Base-by-base conservation (phyloP, 2,888 invertebrate genomes). In the Caenorhabditis panamensis region DNA sequence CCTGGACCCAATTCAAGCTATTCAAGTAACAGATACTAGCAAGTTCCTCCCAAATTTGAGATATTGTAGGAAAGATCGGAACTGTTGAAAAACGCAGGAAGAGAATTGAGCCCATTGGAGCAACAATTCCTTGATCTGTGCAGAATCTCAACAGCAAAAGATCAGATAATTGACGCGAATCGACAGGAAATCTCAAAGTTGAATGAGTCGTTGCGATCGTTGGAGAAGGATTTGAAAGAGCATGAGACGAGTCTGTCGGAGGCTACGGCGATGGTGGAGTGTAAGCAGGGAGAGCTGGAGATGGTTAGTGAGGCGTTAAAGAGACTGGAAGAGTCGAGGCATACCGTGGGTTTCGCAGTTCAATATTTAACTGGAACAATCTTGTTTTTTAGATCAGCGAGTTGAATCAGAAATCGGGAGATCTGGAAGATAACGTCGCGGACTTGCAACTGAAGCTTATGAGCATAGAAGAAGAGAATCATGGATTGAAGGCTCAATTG, bases 81-180 rank as follows among this genome's bases (percentile, higher is more conserved):
- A 28, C 24, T 68, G 11, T 37, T 82, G 41, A 54, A 76, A 58
- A 56, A 24, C 16, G 58, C 73, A 2, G 76, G 58, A 47, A 47
- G 80, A 51, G 62, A 69, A 1, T 59, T 87, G 41, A 80, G 76
- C 13, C 87, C 87, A 0, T 64, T 88, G 51, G 88, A 89, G 53
- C 86, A 87, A 73, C 88, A 89, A 47, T 89, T 89, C 71, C 82
- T 88, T 18, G 89, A 89, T 80, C 78, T 88, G 72, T 86, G 87
- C 5, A 75, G 83, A 20, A 88, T 89, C 47, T 87, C 88, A 1
- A 86, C 86, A 4, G 89, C 84, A 13, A 89, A 89, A 62, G 89
- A 89, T 71, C 76, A 85, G 13, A 85, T 89, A 22, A 89, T 89
- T 64, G 87, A 89, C n/a, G 67, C 75, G 16, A 86, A 87, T 53